These are phyloP conservation scores for Crossocerus cetratus DNA, from an alignment of 2,888 invertebrate species.

Conservation along the genomic window DNA sequence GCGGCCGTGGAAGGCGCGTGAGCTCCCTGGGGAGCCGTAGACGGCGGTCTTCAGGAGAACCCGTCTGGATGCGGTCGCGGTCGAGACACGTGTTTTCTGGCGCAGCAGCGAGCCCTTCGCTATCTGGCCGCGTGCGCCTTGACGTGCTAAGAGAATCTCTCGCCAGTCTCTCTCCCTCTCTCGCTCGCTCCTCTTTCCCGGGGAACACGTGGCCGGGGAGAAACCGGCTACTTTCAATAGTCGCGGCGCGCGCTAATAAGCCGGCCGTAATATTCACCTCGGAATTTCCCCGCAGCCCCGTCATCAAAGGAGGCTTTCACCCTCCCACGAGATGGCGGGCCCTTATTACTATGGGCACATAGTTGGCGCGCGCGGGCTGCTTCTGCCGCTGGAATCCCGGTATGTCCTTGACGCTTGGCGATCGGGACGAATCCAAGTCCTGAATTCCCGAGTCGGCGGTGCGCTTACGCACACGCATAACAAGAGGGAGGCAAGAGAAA, in stretches of 20 bases:
- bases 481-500: not conserved
- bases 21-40: constrained; percentile 36
- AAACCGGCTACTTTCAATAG: not conserved
- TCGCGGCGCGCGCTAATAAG: not conserved
- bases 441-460: constrained; percentile 40
- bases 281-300: constrained; percentile 18
- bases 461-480: constrained; percentile 7
- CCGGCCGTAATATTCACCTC: constrained; percentile 27
- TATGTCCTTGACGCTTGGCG: constrained; percentile 45
- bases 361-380: not conserved
- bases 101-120: constrained; percentile 18
- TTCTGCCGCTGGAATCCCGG: constrained; percentile 38
- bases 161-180: not conserved
- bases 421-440: constrained; percentile 50
- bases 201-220: not conserved
- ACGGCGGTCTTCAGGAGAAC: constrained; percentile 18
- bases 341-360: constrained; percentile 9
- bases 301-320: constrained; percentile 29
- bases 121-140: constrained; percentile 19
- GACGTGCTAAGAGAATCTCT: constrained; percentile 20
- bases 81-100: constrained; percentile 23
- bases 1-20: not conserved
- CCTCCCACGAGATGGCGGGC: constrained; percentile 24
- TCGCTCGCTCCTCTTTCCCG: no score
- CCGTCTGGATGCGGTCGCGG: constrained; percentile 17